Percentiles rank a stretch among this genome's conserved stretches.
Conservation (phyloP, 35 echinoderm and acorn worm species). For the Ophiothrix spiculata region DNA sequence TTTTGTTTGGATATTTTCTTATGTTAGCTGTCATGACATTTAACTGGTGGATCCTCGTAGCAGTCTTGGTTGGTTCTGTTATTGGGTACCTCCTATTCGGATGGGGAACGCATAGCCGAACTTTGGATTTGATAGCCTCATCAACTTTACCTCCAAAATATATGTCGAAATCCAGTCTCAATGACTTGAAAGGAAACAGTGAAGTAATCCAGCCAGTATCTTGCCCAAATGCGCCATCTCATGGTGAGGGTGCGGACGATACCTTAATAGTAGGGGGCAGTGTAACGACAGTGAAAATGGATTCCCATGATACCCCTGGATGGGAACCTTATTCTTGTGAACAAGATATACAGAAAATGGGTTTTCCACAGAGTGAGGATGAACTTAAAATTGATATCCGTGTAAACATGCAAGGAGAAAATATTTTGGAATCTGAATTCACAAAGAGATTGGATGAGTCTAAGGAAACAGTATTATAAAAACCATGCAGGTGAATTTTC, state of each 20-base stretch:
- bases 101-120: neutral
- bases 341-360: no score
- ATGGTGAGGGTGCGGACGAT: no score
- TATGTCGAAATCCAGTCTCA: neutral
- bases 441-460: neutral
- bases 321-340: no score
- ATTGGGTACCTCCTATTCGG: neutral
- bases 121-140: neutral
- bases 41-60: neutral
- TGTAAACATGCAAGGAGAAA: neutral
- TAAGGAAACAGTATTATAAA: neutral
- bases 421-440: neutral
- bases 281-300: no score
- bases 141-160: neutral
- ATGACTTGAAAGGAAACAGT: no score
- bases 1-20: neutral
- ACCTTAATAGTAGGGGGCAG: no score
- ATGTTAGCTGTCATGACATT: neutral
- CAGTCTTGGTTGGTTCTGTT: neutral
- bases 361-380: no score
- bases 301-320: no score
- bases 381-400: neutral
- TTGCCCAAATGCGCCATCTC: no score
- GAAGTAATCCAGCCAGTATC: no score
- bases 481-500: no score